Conservation (phyloP, 2,888 invertebrate genomes). For the Leptinotarsa peninsularis region DNA sequence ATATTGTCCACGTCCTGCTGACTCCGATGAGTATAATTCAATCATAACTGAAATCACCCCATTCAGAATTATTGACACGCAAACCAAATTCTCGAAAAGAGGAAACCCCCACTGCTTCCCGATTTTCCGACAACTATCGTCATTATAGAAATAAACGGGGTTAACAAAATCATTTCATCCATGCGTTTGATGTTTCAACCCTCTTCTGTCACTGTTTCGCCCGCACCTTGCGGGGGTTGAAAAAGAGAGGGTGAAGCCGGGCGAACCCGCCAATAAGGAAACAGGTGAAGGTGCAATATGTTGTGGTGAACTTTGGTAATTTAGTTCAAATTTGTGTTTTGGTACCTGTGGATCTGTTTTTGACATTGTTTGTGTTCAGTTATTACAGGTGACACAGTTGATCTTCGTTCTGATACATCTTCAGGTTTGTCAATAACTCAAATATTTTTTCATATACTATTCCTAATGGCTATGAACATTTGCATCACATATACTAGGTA, state of each 20-base stretch:
- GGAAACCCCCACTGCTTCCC: constrained; percentile 52
- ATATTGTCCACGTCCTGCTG: too few species aligned
- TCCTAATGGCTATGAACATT: too few species aligned
- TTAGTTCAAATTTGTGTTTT: constrained; percentile 53
- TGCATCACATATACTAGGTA: too few species aligned
- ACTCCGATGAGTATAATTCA: too few species aligned
- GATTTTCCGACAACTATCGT: constrained; percentile 44
- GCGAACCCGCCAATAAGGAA: constrained; percentile 59
- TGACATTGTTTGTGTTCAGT: constrained; percentile 6
- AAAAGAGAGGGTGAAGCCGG: constrained; percentile 48
- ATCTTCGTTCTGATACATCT: not conserved
- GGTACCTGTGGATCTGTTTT: constrained; percentile 52
- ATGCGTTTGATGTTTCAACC: constrained; percentile 53
- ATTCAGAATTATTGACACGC: constrained; percentile 18
- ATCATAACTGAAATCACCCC: constrained; percentile 8
- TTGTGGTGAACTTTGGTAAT: constrained; percentile 54
- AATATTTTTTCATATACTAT: too few species aligned
- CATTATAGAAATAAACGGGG: constrained; percentile 48
- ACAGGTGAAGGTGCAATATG: constrained; percentile 62
- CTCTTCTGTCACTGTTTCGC: constrained; percentile 41
- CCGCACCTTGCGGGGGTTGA: constrained; percentile 38
- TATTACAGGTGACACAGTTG: not conserved
- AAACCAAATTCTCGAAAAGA: constrained; percentile 32
- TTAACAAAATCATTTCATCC: constrained; percentile 53
- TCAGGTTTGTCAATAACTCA: not conserved